phyloP scores from a whole-genome alignment of 2,797 vertebrate genomes.

The Heliangelus exortis region DNA sequence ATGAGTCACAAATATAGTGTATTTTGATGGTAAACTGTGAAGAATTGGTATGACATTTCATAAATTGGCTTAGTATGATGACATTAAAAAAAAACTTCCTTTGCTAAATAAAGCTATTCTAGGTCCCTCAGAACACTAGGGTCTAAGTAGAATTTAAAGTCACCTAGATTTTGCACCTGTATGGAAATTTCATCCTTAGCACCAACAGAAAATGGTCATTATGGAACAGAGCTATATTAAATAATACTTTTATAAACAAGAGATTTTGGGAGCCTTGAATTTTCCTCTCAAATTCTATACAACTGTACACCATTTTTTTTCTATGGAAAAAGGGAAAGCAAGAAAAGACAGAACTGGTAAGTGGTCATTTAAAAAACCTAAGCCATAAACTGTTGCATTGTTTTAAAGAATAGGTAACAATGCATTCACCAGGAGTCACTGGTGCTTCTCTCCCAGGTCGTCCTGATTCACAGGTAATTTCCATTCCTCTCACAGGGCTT shows the following conservation, averaged over 20 bases:
- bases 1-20: neutral
- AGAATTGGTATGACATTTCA: neutral
- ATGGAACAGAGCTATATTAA: neutral
- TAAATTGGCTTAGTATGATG: neutral
- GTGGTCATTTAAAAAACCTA: neutral
- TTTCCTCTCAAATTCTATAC: neutral
- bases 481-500: slow-evolving; percentile 17
- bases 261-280: neutral
- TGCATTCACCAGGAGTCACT: neutral
- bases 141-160: neutral
- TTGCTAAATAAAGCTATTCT: neutral
- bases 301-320: neutral
- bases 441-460: neutral
- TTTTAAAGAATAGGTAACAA: neutral
- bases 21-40: neutral
- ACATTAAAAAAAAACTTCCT: neutral
- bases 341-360: neutral
- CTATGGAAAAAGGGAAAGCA: neutral
- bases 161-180: neutral
- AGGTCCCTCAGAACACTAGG: neutral
- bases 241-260: neutral
- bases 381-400: neutral
- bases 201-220: neutral
- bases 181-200: neutral
- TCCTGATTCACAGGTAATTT: slow-evolving; percentile 28